Percentiles rank a stretch among this genome's conserved stretches.
Evolutionary conservation across 2,113 vertebrate genomes (phyloP).

Genomic region (Scatophagus argus): DNA sequence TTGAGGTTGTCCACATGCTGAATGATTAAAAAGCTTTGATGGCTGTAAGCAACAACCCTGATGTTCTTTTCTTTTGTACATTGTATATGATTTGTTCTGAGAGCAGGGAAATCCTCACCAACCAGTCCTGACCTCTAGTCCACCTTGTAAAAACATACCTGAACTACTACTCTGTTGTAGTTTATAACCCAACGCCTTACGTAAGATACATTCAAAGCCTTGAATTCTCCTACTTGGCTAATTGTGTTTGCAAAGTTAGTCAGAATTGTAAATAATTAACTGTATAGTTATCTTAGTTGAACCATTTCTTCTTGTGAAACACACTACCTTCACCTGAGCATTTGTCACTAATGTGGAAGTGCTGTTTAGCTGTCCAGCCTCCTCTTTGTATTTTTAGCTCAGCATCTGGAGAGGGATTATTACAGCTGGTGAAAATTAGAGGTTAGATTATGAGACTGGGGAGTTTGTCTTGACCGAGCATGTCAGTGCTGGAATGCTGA

Average conservation of each 20-base stretch:
- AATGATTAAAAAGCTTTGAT: slow-evolving; percentile 68
- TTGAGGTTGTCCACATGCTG: slow-evolving; percentile 65
- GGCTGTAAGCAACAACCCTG: slow-evolving; percentile 32
- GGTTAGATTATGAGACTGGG: slow-evolving; percentile 49
- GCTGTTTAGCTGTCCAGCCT: slow-evolving; percentile 14
- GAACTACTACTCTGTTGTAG: slow-evolving; percentile 7
- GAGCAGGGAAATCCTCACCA: neutral
- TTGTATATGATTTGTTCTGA: neutral
- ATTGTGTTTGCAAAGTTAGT: slow-evolving; percentile 41
- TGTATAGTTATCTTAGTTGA: slow-evolving; percentile 5
- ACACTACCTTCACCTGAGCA: neutral
- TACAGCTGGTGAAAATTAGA: slow-evolving; percentile 75
- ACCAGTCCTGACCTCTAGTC: neutral
- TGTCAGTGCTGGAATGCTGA: slow-evolving; percentile 73
- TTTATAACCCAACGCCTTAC: slow-evolving; percentile 19
- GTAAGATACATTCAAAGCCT: neutral
- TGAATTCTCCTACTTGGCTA: neutral
- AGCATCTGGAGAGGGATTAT: slow-evolving; percentile 70
- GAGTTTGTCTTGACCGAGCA: slow-evolving; percentile 63
- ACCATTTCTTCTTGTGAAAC: slow-evolving; percentile 13
- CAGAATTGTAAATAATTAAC: slow-evolving; percentile 65
- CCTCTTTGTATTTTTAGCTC: slow-evolving; percentile 49
- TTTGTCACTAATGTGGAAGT: neutral
- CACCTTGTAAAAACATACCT: neutral
- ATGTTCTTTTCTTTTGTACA: neutral